Evolutionary conservation across 2,113 vertebrate species (phyloP), one percentile per base, ranked within the genome.

Genomic region (Sitta europaea): DNA sequence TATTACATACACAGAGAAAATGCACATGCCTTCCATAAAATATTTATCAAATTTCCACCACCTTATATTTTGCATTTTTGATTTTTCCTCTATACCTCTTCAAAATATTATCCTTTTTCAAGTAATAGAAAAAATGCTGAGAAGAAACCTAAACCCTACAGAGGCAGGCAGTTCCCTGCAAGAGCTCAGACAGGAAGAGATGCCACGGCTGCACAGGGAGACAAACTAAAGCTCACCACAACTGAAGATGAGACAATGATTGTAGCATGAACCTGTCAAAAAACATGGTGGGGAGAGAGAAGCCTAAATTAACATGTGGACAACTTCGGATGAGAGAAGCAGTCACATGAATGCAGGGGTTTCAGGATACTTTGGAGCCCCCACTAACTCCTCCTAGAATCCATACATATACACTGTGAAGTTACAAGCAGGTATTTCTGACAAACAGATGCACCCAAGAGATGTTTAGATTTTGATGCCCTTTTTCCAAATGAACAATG

Each of bases 301-400:
- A 94, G 29, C 58, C 31, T 12, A 73, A 87, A 47, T 47, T 21
- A 74, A 6, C 19, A 48, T 0, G 3, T 36, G 21, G 36, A 43
- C 6, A 12, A 19, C 29, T 86, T 62, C 4, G 54, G n/a, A 5
- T n/a, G 20, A 35, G 33, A 75, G 35, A 82, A 78, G 48, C 10
- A 78, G 13, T 20, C 20, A 50, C 0, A 0, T 9, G 20, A 38
- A 67, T 22, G 6, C 4, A 5, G 29, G 10, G 1, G 2, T 16
- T 25, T 35, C 25, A 54, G 38, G 59, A 51, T 9, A 51, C 11
- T 75, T n/a, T 45, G 33, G 92, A 82, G 42, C 14, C 27, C 29
- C 22, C 18, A 14, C 17, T 45, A 61, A 15, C 14, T 59, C 59
- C 14, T 51, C 45, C 54, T 51, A 68, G 20, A 72, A 79, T 40